Conservation (phyloP, 2,888 invertebrate genomes). For the Lasioglossum vierecki region DNA sequence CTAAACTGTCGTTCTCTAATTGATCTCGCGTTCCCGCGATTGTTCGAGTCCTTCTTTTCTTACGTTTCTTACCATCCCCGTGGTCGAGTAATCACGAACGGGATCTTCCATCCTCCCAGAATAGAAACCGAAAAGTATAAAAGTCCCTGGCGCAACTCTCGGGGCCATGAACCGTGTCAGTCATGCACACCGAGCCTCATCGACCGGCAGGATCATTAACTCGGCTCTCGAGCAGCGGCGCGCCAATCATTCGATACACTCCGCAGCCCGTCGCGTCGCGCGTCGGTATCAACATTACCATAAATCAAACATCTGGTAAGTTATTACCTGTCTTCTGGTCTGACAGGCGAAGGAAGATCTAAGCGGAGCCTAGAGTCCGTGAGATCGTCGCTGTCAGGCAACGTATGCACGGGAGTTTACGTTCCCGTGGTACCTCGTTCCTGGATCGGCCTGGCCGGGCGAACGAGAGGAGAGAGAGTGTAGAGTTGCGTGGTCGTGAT, state of each 20-base stretch:
- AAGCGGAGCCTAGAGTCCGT: constrained; percentile 34
- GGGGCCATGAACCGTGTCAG: not conserved
- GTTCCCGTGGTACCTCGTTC: constrained; percentile 71
- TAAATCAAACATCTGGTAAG: constrained; percentile 50
- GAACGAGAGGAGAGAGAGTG: constrained; percentile 48
- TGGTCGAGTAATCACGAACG: not conserved
- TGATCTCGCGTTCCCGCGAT: constrained; percentile 7
- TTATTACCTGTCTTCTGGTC: constrained; percentile 44
- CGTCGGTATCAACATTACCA: constrained; percentile 49
- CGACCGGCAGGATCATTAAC: constrained; percentile 18
- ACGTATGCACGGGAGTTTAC: constrained; percentile 68
- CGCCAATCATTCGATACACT: constrained; percentile 33
- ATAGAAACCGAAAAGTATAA: not conserved
- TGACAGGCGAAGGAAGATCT: constrained; percentile 55
- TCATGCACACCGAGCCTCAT: not conserved
- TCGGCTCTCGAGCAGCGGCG: not conserved
- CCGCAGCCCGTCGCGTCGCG: constrained; percentile 23
- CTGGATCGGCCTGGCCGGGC: constrained; percentile 70
- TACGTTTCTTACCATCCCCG: not conserved
- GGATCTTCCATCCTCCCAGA: not conserved
- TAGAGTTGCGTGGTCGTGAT: constrained; percentile 67
- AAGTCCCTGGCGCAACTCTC: not conserved
- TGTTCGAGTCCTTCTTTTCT: not conserved
- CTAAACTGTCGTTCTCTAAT: not conserved
- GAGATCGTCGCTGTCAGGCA: constrained; percentile 44